Conservation (phyloP, 2,113 vertebrate species). For the Percina caprodes region DNA sequence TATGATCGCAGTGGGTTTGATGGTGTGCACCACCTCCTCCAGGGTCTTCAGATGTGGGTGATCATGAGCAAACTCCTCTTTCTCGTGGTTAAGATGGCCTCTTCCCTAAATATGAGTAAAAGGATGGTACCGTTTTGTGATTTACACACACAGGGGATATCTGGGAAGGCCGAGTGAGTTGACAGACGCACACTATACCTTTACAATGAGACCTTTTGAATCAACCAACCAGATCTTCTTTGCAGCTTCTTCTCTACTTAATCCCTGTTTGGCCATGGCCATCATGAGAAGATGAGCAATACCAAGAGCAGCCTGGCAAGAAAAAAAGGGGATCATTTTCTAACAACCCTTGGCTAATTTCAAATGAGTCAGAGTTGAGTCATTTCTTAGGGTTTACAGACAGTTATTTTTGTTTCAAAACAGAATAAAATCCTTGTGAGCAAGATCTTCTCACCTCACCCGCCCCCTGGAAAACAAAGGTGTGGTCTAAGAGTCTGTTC, state of each 20-base stretch:
- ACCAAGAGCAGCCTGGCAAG: conserved; percentile 91
- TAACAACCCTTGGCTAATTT: background rate
- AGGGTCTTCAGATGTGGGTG: conserved; percentile 89
- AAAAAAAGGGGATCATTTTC: background rate
- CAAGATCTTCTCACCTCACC: conserved; percentile 88
- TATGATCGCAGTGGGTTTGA: conserved; percentile 95
- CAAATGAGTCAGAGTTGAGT: background rate
- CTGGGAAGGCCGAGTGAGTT: background rate
- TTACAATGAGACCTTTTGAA: conserved; percentile 94
- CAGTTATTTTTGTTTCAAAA: conserved; percentile 4
- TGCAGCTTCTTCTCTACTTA: conserved; percentile 86
- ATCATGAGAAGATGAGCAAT: conserved; percentile 94
- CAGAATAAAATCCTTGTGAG: background rate
- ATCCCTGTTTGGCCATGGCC: conserved; percentile 94
- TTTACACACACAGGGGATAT: background rate
- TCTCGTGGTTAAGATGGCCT: conserved; percentile 92
- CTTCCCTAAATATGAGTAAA: conserved; percentile 85
- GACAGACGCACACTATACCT: conserved; percentile 82
- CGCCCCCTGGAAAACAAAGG: conserved; percentile 97
- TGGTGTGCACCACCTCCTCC: conserved; percentile 91
- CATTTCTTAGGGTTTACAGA: conserved; percentile 12
- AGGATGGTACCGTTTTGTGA: background rate
- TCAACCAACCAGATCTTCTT: conserved; percentile 98
- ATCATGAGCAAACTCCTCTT: conserved; percentile 94
- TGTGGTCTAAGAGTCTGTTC: conserved; percentile 92